Evolutionary conservation across 2,888 invertebrate species (phyloP).

Genomic region (Pediacus dermestoides): DNA sequence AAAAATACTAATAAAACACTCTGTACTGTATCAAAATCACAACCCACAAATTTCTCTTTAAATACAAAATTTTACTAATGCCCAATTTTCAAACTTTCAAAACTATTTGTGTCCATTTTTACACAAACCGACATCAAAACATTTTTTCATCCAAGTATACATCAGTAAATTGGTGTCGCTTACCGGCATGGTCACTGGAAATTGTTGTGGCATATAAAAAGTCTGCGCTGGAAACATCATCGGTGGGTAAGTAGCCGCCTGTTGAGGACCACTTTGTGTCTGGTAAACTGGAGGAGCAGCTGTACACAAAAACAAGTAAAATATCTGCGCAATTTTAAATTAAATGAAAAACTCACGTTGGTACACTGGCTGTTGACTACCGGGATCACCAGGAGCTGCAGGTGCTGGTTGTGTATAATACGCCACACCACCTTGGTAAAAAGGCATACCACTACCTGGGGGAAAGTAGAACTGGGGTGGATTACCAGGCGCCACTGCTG

Average conservation of each 20-base stretch:
- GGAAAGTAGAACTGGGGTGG: conserved; percentile 48
- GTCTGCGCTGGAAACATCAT: conserved; percentile 49
- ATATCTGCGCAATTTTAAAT: too few species aligned
- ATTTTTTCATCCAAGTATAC: too few species aligned
- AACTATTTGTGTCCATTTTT: too few species aligned
- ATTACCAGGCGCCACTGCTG: conserved; percentile 51
- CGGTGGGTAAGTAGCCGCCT: conserved; percentile 45
- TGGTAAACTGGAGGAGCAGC: conserved; percentile 46
- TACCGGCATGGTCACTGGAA: conserved; percentile 51
- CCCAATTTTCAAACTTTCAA: too few species aligned
- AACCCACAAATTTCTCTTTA: too few species aligned
- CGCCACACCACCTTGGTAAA: conserved; percentile 45
- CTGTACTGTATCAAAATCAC: too few species aligned
- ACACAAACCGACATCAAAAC: too few species aligned
- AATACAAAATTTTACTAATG: too few species aligned
- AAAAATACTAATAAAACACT: too few species aligned
- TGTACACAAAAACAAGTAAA: conserved; percentile 17
- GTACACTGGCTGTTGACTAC: conserved; percentile 43
- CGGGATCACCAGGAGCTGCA: conserved; percentile 40
- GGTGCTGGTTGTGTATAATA: conserved; percentile 41
- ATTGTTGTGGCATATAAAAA: conserved; percentile 51
- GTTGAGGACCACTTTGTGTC: conserved; percentile 45
- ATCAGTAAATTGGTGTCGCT: too few species aligned
- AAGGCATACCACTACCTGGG: conserved; percentile 46
- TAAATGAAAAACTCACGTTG: conserved; percentile 45